Evolutionary conservation across 2,797 vertebrate genomes (phyloP), one percentile per base, ranked within the genome.

Genomic region (Aselliscus stoliczkanus): DNA sequence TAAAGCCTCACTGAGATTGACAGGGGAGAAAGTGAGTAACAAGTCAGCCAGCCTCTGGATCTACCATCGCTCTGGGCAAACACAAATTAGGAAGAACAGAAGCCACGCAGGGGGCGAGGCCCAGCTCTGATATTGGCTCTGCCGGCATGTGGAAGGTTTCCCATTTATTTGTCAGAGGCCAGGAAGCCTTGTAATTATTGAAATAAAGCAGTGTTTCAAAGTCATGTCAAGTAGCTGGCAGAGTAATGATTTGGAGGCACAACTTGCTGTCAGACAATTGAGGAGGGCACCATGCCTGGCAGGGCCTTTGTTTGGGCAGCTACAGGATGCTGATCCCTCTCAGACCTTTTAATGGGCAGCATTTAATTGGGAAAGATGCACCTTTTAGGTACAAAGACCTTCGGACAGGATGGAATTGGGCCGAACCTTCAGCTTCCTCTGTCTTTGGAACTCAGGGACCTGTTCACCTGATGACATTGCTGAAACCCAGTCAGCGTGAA

Each of bases 291-390:
- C 27, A 77, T 44, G 90, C 89, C 95, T 76, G 97, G 93, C 79
- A 76, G 96, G 95, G 91, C 93, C 94, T 97, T 67, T 89, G 93
- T 97, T 97, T 8, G 84, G 96, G 95, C 91, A 92, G 95, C 97
- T 80, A 67, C 87, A 31, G 17, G 17, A 81, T 0, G 9, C 84
- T 20, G 37, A 6, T 64, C 54, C 2, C 56, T 4, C 1, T 58
- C 15, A 25, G 85, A 67, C 92, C 92, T 86, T 75, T 44, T 34
- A 70, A 84, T 58, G 50, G 21, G 2, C 6, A 56, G 88, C 37
- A 27, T 44, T n/a, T 0, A 1, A n/a, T 4, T 52, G 70, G 86
- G 76, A 77, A 42, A 0, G 4, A 56, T 1, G 21, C 11, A 29
- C 12, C n/a, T 42, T 23, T 70, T 39, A 42, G 6, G 7, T 34